These are phyloP conservation scores for Gallinago nigripennis DNA, from an alignment of 2,797 vertebrate genomes.

Conservation along the genomic window DNA sequence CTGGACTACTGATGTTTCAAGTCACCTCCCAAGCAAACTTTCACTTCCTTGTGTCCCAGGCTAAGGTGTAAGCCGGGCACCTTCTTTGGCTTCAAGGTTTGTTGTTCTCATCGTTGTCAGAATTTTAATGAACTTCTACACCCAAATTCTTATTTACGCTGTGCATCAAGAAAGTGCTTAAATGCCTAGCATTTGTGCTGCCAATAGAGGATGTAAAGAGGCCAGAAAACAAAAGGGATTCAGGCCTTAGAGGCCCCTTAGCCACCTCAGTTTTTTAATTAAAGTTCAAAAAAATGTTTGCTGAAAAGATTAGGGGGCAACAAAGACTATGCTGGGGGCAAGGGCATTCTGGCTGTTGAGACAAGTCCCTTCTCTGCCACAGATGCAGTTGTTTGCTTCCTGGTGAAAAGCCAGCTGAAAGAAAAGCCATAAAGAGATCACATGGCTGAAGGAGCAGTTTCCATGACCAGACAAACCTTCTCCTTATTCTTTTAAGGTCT, in stretches of 20 bases:
- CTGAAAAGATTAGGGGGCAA: slow-evolving; percentile 1
- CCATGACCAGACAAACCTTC: slow-evolving; percentile 23
- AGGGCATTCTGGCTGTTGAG: not conserved
- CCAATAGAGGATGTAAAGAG: not conserved
- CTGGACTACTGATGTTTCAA: not conserved
- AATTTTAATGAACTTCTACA: not conserved
- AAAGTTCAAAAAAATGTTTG: not conserved
- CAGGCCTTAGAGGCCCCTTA: not conserved
- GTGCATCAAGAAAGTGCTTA: not conserved
- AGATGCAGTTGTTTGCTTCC: slow-evolving; percentile 17
- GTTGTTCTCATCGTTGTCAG: not conserved
- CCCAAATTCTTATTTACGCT: not conserved
- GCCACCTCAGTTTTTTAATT: not conserved
- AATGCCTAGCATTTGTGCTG: not conserved
- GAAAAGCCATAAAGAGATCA: not conserved
- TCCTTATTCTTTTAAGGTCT: slow-evolving; percentile 16
- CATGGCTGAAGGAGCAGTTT: not conserved
- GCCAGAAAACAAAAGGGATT: not conserved
- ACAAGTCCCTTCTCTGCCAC: not conserved
- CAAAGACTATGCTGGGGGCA: not conserved
- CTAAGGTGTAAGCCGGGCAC: not conserved
- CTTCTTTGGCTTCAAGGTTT: not conserved
- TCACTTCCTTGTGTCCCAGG: not conserved
- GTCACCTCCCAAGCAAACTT: not conserved
- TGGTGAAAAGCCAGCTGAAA: slow-evolving; percentile 7